Evolutionary conservation across 1,140 invertebrate species (phyloP), one percentile per base, ranked within the genome.

Genomic region (Eriosoma lanigerum): DNA sequence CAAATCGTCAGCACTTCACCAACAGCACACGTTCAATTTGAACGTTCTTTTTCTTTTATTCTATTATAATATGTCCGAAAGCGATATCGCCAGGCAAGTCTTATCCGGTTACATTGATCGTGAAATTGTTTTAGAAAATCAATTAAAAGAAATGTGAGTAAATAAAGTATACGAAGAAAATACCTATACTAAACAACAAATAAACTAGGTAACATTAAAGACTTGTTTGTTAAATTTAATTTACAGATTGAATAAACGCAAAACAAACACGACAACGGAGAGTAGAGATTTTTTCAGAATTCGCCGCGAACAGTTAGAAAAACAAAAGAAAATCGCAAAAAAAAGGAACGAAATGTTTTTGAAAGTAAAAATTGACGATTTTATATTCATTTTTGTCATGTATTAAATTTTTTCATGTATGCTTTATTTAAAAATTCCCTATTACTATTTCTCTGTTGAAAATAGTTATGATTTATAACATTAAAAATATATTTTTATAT

Each of bases 341-440:
- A 78, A 78, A 60, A 78, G 75, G 26, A 78, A 78, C 44, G 75
- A 58, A 29, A 60, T 56, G 1, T 78, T 78, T 78, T 46, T 78
- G 24, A 78, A 78, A 46, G 75, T 78, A 38, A 29, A 38, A 38
- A 4, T 38, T 38, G 8, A 38, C 32, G 32, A 38, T 38, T 4
- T 38, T 38, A 38, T 38, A 38, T n/a, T n/a, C n/a, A n/a, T n/a
- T n/a, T n/a, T n/a, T n/a, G n/a, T n/a, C n/a, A n/a, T n/a, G n/a
- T n/a, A n/a, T n/a, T n/a, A n/a, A n/a, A n/a, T n/a, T n/a, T n/a
- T n/a, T n/a, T n/a, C n/a, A n/a, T n/a, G n/a, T n/a, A n/a, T n/a
- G n/a, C n/a, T n/a, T n/a, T n/a, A n/a, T n/a, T n/a, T n/a, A n/a
- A n/a, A n/a, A n/a, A n/a, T n/a, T n/a, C n/a, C n/a, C n/a, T n/a